These are phyloP conservation scores for Pycnonotus jocosus DNA, from an alignment of 2,113 vertebrate species.

Conservation along the genomic window DNA sequence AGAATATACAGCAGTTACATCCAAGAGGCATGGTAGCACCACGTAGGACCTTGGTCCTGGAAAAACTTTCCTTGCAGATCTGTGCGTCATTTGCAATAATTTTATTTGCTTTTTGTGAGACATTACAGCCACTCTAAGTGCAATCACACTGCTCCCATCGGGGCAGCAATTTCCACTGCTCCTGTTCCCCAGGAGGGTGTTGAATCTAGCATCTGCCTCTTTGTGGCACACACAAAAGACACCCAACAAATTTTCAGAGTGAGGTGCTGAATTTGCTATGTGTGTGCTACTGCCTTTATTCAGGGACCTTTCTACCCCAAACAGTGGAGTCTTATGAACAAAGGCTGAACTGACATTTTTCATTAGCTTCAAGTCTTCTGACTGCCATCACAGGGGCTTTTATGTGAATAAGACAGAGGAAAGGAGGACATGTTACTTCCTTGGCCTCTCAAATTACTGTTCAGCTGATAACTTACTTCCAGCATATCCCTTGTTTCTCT, in stretches of 20 bases:
- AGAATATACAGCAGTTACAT: background rate
- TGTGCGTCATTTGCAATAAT: background rate
- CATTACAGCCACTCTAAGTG: background rate
- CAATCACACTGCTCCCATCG: background rate
- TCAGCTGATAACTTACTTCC: background rate
- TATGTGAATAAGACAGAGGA: background rate
- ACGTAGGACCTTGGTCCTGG: background rate
- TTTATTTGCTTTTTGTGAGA: background rate
- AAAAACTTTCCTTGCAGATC: background rate
- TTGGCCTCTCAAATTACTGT: background rate
- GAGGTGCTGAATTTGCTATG: conserved; percentile 27
- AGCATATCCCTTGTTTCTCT: background rate
- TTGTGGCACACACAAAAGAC: background rate
- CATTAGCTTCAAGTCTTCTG: background rate
- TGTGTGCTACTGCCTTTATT: background rate
- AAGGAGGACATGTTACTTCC: background rate
- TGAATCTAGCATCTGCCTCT: background rate
- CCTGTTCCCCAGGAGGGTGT: background rate
- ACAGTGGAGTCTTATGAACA: background rate
- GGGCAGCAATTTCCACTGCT: background rate
- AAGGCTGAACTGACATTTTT: background rate
- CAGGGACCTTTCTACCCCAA: background rate
- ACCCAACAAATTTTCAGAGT: background rate
- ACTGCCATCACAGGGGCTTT: background rate
- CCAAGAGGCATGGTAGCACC: background rate